Percentiles rank a stretch among this genome's conserved stretches.
Conservation (phyloP, 1,140 invertebrate genomes). For the Mamestra configurata region DNA sequence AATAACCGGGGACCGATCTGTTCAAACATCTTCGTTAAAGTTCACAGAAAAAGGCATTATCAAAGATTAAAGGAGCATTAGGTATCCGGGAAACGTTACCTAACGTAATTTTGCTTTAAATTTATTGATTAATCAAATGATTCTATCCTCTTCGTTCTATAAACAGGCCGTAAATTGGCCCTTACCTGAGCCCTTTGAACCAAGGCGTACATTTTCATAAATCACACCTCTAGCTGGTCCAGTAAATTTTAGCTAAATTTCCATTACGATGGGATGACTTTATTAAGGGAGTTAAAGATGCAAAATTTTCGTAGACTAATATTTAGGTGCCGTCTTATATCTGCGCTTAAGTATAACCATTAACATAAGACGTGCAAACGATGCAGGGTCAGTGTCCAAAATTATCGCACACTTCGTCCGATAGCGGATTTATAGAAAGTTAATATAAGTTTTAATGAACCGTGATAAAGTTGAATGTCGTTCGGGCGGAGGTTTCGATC, state of each 20-base stretch:
- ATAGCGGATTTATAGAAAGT: background rate
- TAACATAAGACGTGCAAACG: constrained; percentile 27
- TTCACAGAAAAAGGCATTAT: constrained; percentile 11
- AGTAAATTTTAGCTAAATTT: constrained; percentile 42
- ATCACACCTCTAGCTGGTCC: constrained; percentile 35
- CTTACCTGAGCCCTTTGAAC: constrained; percentile 21
- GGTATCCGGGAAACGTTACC: constrained; percentile 7
- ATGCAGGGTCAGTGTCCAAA: constrained; percentile 43
- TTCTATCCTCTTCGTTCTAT: constrained; percentile 31
- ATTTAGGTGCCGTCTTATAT: constrained; percentile 17
- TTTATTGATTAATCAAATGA: constrained; percentile 35
- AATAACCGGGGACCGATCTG: background rate
- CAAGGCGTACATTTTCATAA: constrained; percentile 15
- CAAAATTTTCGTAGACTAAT: constrained; percentile 38
- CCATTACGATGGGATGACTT: constrained; percentile 22
- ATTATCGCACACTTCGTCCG: constrained; percentile 21
- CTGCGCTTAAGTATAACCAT: constrained; percentile 5
- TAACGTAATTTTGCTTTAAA: background rate
- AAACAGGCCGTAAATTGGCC: constrained; percentile 18
- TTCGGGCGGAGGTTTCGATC: constrained; percentile 10
- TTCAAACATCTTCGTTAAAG: background rate
- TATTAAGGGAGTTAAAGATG: constrained; percentile 26
- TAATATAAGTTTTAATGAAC: constrained; percentile 11
- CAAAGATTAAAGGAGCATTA: constrained; percentile 25
- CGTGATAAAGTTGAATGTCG: constrained; percentile 4